Evolutionary conservation across 2,888 invertebrate genomes (phyloP).

Genomic region (Cabera pusaria): DNA sequence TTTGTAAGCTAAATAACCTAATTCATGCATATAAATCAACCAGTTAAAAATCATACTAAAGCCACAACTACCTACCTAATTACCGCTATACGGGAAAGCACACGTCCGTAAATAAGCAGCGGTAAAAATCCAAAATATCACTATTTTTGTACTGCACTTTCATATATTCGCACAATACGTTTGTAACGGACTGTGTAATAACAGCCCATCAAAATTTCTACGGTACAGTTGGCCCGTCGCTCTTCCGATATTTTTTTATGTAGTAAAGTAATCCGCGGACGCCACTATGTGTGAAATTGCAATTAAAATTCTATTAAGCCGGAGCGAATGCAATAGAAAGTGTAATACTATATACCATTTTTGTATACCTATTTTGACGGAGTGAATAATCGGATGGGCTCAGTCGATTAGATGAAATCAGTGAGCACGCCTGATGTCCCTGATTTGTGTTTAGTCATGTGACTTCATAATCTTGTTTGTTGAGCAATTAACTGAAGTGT

Average conservation of each 20-base stretch:
- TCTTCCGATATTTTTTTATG: constrained; percentile 50
- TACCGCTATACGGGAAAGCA: constrained; percentile 31
- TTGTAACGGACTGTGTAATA: constrained; percentile 76
- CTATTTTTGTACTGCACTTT: constrained; percentile 46
- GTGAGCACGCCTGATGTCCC: constrained; percentile 8
- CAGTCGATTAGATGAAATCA: constrained; percentile 23
- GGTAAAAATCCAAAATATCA: constrained; percentile 47
- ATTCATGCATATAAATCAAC: too few species aligned
- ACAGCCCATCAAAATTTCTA: constrained; percentile 73
- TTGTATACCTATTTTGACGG: constrained; percentile 42
- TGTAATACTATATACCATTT: too few species aligned
- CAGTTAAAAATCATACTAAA: background rate
- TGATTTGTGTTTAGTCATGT: too few species aligned
- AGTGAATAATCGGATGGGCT: constrained; percentile 30
- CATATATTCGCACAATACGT: constrained; percentile 63
- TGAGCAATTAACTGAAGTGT: too few species aligned
- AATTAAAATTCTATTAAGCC: constrained; percentile 77
- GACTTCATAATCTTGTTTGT: too few species aligned
- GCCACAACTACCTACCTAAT: constrained; percentile 25
- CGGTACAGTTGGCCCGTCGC: constrained; percentile 68
- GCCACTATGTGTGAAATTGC: constrained; percentile 74
- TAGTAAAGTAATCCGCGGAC: constrained; percentile 64
- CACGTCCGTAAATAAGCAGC: constrained; percentile 36
- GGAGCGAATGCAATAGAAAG: constrained; percentile 61
- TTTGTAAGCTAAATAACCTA: too few species aligned